phyloP scores from a whole-genome alignment of 2,113 vertebrate species.

The Paracanthobrama guichenoti region DNA sequence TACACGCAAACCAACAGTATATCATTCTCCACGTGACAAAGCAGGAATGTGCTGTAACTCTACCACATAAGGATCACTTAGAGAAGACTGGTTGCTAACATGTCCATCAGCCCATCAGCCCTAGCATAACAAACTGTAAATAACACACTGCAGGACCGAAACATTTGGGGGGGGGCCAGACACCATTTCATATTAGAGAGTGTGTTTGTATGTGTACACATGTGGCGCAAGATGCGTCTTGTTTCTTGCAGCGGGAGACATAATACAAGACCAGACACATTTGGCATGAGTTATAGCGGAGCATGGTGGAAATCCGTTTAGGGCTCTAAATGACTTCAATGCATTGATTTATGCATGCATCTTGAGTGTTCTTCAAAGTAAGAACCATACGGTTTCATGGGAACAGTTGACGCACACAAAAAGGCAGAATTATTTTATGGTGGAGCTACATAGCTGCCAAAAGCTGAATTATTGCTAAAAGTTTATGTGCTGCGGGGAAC shows the following conservation, averaged over 20 bases:
- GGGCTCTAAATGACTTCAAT: slow-evolving; percentile 25
- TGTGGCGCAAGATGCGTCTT: slow-evolving; percentile 25
- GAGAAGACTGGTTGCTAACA: slow-evolving; percentile 55
- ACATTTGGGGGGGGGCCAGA: slow-evolving; percentile 23
- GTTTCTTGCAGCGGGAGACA: not conserved
- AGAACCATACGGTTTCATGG: not conserved
- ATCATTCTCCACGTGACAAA: slow-evolving; percentile 51
- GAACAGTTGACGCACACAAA: not conserved
- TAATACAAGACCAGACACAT: slow-evolving; percentile 28
- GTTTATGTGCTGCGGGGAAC: not conserved
- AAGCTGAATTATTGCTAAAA: not conserved
- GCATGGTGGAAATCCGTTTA: slow-evolving; percentile 1
- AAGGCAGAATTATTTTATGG: not conserved
- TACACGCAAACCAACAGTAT: slow-evolving; percentile 4
- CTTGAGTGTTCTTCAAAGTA: slow-evolving; percentile 18
- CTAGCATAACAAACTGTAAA: slow-evolving; percentile 62
- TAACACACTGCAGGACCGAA: slow-evolving; percentile 51
- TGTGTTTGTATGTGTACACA: slow-evolving; percentile 34
- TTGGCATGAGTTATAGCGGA: slow-evolving; percentile 12
- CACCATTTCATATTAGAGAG: slow-evolving; percentile 50
- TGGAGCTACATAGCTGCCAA: not conserved
- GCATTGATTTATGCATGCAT: slow-evolving; percentile 36
- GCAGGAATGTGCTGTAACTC: slow-evolving; percentile 37
- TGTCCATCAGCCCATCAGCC: slow-evolving; percentile 63
- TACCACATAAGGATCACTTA: not conserved